These are phyloP conservation scores for Excalfactoria chinensis DNA, from an alignment of 2,113 vertebrate genomes.

Conservation along the genomic window DNA sequence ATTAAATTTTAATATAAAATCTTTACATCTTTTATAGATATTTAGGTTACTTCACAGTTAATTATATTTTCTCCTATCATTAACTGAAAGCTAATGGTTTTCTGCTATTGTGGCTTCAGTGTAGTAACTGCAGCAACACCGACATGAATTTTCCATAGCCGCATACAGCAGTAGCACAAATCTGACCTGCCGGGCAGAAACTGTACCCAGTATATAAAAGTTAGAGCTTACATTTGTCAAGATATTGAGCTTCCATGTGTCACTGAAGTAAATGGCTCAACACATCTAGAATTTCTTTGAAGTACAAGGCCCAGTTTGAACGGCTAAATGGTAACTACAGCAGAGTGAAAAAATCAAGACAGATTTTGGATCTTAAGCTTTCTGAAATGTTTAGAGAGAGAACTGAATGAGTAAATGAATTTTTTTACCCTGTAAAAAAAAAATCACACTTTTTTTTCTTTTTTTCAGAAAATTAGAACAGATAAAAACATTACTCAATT, in stretches of 20 bases:
- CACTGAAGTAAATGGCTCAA: background rate
- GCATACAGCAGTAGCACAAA: slow-evolving; percentile 10
- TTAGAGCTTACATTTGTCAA: background rate
- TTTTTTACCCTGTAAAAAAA: background rate
- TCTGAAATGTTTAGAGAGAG: background rate
- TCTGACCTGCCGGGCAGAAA: slow-evolving; percentile 43
- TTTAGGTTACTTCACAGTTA: slow-evolving; percentile 43
- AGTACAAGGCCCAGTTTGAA: background rate
- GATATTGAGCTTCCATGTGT: background rate
- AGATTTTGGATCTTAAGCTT: background rate
- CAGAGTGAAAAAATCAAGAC: background rate
- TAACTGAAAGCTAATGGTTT: slow-evolving; percentile 32
- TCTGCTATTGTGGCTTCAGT: background rate
- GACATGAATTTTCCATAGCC: slow-evolving; percentile 53
- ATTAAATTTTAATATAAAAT: slow-evolving; percentile 34
- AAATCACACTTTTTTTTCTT: background rate
- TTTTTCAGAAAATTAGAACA: background rate
- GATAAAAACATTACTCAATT: background rate
- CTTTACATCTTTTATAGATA: slow-evolving; percentile 15
- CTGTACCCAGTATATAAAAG: background rate
- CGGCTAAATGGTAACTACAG: background rate
- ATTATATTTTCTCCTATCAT: slow-evolving; percentile 2
- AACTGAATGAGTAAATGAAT: background rate
- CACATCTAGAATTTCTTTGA: background rate
- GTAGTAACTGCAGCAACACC: slow-evolving; percentile 36